Evolutionary conservation across 2,797 vertebrate genomes (phyloP).

Genomic region (Poliocrania exsul): DNA sequence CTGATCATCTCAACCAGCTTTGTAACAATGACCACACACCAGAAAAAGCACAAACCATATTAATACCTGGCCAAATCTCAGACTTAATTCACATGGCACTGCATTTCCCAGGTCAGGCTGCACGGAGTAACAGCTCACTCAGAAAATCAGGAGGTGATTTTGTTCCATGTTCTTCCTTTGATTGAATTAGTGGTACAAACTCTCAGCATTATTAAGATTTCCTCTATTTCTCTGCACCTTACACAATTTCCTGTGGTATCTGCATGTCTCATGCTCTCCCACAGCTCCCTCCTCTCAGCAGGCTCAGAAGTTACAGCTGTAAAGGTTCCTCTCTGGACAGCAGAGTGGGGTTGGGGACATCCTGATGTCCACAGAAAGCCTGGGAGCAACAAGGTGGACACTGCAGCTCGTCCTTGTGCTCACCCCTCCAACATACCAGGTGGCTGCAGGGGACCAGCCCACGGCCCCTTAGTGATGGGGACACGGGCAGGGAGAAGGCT

Average conservation of each 20-base stretch:
- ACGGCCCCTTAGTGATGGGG: accelerated
- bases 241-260: neutral
- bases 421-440: neutral
- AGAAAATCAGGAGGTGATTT: neutral
- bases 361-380: neutral
- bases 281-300: neutral
- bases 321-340: accelerated
- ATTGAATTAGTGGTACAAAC: neutral
- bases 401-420: neutral
- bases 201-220: neutral
- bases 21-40: accelerated
- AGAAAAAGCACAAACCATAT: neutral
- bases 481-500: accelerated
- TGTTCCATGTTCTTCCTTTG: neutral
- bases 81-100: accelerated
- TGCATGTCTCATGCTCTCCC: accelerated
- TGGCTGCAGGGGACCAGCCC: neutral
- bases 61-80: neutral
- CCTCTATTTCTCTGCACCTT: neutral
- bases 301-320: neutral
- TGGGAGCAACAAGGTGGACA: neutral
- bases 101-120: neutral
- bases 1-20: neutral
- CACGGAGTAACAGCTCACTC: neutral
- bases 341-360: accelerated